A percentile compares a stretch with the other conserved stretches of the same genome.
These are phyloP conservation scores for Ectemnius continuus DNA, from an alignment of 2,888 invertebrate species.

Conservation along the genomic window DNA sequence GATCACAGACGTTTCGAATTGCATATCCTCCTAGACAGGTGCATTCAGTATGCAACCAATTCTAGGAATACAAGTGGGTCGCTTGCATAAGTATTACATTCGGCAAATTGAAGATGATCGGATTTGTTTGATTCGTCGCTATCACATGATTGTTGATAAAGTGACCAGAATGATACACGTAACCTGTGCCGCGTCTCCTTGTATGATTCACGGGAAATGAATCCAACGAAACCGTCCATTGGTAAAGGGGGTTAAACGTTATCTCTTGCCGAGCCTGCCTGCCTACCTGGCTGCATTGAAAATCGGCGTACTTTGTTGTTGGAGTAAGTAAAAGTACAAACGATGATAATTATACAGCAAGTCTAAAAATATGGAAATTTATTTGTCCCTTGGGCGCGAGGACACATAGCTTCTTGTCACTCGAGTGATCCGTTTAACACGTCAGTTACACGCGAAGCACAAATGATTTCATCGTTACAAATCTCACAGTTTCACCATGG, in stretches of 20 bases:
- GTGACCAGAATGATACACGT: too few relatives aligned
- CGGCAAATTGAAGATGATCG: too few relatives aligned
- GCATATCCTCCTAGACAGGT: too few relatives aligned
- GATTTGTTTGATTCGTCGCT: too few relatives aligned
- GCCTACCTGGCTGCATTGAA: constrained; percentile 4
- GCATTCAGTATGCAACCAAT: too few relatives aligned
- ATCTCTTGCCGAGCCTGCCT: constrained; percentile 7
- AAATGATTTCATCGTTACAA: constrained; percentile 13
- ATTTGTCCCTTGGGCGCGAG: constrained; percentile 11
- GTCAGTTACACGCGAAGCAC: constrained; percentile 19
- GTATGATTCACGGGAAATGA: neutral
- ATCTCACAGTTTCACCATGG: neutral
- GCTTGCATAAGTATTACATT: too few relatives aligned
- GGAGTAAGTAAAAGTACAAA: constrained; percentile 44
- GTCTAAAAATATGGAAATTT: constrained; percentile 58
- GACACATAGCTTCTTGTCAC: constrained; percentile 9
- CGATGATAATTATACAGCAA: constrained; percentile 45
- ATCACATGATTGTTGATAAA: too few relatives aligned
- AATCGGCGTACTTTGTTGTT: constrained; percentile 23
- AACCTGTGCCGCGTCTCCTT: too few relatives aligned
- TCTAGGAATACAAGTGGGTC: too few relatives aligned
- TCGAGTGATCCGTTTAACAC: constrained; percentile 15
- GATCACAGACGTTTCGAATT: too few relatives aligned
- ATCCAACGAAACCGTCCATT: constrained; percentile 1
- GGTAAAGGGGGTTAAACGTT: constrained; percentile 18